Conservation (phyloP, 2,797 vertebrate species). For the Propithecus deckenii region DNA sequence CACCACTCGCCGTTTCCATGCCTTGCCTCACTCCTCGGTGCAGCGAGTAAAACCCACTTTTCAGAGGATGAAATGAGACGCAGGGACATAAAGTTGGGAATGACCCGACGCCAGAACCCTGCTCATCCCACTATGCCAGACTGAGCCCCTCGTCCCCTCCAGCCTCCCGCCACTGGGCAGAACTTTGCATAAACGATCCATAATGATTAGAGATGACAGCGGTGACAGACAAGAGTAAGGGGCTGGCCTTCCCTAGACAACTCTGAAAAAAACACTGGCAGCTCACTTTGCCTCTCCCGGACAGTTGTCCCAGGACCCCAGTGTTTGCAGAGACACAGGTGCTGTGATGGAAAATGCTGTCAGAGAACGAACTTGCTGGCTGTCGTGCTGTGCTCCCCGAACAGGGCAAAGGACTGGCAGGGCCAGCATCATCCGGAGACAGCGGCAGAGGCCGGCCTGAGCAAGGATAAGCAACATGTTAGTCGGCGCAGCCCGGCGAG, state of each 20-base stretch:
- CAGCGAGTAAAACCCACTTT: neutral
- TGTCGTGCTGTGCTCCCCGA: neutral
- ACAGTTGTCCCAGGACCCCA: neutral
- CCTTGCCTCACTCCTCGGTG: neutral
- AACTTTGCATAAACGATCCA: neutral
- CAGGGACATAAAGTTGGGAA: neutral
- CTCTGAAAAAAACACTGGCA: neutral
- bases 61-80: neutral
- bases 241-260: neutral
- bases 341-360: neutral
- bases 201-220: neutral
- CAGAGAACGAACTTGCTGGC: neutral
- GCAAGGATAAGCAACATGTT: neutral
- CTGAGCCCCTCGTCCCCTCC: accelerated
- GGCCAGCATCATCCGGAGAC: neutral
- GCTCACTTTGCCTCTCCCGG: neutral
- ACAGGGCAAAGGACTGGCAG: neutral
- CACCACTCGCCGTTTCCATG: neutral
- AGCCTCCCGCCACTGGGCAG: neutral
- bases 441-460: neutral
- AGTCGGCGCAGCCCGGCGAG: neutral
- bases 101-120: neutral
- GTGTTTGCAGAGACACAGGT: neutral
- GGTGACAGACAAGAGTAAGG: neutral
- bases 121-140: neutral